These are phyloP conservation scores for Drosophila miranda DNA, from an alignment of 1,140 invertebrate species.

Conservation along the genomic window DNA sequence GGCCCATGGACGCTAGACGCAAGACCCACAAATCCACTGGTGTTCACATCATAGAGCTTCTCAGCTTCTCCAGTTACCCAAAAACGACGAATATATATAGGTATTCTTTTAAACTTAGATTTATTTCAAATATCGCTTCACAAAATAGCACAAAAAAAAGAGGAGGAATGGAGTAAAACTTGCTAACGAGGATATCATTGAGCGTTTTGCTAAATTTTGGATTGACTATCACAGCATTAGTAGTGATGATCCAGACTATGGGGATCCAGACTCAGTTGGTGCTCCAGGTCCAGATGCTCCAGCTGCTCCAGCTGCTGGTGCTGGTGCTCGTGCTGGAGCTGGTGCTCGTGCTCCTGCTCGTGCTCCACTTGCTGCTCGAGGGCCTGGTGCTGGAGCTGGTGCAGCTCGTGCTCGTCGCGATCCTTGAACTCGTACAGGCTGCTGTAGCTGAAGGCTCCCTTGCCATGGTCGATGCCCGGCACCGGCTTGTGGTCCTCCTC, in stretches of 20 bases:
- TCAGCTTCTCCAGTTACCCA: no score
- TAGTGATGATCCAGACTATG: slow-evolving; percentile 34
- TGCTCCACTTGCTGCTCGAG: slow-evolving; percentile 57
- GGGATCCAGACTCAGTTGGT: slow-evolving; percentile 18
- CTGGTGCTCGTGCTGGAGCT: slow-evolving; percentile 22
- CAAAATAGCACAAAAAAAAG: slow-evolving; percentile 36
- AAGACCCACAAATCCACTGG: not conserved
- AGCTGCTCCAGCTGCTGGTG: not conserved
- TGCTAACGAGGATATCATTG: slow-evolving; percentile 14
- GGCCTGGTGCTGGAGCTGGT: slow-evolving; percentile 56
- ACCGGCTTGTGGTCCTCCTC: slow-evolving; percentile 61
- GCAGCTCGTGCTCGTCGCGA: slow-evolving; percentile 58
- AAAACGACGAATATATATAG: no score
- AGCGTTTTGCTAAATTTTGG: slow-evolving; percentile 28
- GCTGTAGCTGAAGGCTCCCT: slow-evolving; percentile 76
- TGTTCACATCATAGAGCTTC: no score
- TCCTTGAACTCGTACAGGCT: slow-evolving; percentile 78
- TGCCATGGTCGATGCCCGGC: slow-evolving; percentile 76
- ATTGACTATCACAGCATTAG: slow-evolving; percentile 39
- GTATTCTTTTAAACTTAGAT: slow-evolving; percentile 16
- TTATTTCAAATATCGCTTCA: slow-evolving; percentile 16
- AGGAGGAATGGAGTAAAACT: not conserved
- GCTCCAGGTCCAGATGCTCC: slow-evolving; percentile 14
- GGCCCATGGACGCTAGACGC: slow-evolving; percentile 43
- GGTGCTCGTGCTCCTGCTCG: slow-evolving; percentile 46